Evolutionary conservation across 2,113 vertebrate genomes (phyloP), one percentile per base, ranked within the genome.

Genomic region (Phrynosoma platyrhinos): DNA sequence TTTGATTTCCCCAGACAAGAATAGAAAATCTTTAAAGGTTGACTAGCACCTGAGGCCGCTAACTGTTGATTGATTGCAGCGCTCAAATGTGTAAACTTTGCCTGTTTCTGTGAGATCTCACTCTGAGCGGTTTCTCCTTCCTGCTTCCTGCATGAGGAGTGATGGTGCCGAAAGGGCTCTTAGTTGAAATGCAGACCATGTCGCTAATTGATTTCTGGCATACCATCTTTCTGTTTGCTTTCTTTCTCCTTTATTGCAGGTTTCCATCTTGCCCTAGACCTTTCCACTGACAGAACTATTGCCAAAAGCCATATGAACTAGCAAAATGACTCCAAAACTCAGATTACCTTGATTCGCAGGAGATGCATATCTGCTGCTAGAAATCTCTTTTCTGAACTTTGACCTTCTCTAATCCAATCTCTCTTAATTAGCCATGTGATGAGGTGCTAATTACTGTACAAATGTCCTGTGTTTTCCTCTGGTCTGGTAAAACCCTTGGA

Each of bases 31-130:
- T 71, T 77, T 71, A 32, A 47, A 90, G 72, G 47, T 30, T 18
- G 7, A 3, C 23, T 80, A 18, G 52, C 36, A 68, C 47, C 79
- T 20, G 32, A 62, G 58, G 55, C 20, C 55, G 18, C 53, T 32
- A 82, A 76, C 30, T 77, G 78, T 82, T 82, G 77, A 86, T 78
- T 82, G 62, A 90, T 71, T 62, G 12, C 62, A 71, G 64, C 2
- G 32, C 32, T 82, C 55, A 27, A 71, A 71, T 9, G 47, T 68
- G 47, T 58, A 32, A 82, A 77, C 62, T 10, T 72, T 27, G 81
- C 25, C 42, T 27, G 71, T 23, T 69, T 58, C 30, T 6, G 32
- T 27, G 32, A 80, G 62, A 16, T 32, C 47, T 40, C 25, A 3
- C 4, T 82, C 25, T 66, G 9, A 68, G 36, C 12, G 36, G 36